A percentile compares a stretch with the other conserved stretches of the same genome.
Evolutionary conservation across 2,888 invertebrate species (phyloP).

Genomic region (Cheilosia variabilis): DNA sequence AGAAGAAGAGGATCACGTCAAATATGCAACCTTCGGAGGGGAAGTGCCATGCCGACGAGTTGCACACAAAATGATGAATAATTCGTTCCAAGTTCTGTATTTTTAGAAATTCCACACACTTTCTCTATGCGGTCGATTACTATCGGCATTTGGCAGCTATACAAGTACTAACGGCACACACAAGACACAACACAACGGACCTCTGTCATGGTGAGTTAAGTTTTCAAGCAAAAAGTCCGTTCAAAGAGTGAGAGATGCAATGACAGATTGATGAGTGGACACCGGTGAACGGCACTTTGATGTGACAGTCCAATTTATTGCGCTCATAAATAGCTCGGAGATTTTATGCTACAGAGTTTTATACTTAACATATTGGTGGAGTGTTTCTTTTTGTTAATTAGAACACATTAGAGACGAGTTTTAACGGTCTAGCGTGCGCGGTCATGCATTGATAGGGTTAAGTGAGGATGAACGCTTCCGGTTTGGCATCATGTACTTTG

Average conservation of each 20-base stretch:
- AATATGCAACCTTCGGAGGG: constrained; percentile 44
- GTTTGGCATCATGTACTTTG: not conserved
- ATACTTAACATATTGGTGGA: constrained; percentile 9
- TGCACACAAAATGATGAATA: not conserved
- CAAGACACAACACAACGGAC: not conserved
- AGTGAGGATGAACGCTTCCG: constrained; percentile 47
- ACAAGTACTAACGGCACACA: not conserved
- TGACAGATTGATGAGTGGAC: constrained; percentile 71
- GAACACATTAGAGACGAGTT: not conserved
- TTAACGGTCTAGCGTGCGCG: not conserved
- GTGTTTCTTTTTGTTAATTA: not conserved
- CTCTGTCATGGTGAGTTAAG: constrained; percentile 24
- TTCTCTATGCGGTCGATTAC: constrained; percentile 42
- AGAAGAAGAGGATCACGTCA: constrained; percentile 5
- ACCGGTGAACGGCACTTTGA: constrained; percentile 63
- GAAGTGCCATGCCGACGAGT: not conserved
- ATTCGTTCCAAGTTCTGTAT: constrained; percentile 56
- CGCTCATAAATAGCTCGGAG: constrained; percentile 43
- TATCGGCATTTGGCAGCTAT: constrained; percentile 34
- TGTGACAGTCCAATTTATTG: constrained; percentile 70
- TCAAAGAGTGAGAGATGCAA: constrained; percentile 19
- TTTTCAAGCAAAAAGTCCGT: constrained; percentile 44
- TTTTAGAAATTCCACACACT: constrained; percentile 69
- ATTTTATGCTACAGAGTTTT: constrained; percentile 44
- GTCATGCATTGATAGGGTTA: constrained; percentile 31